Conservation (phyloP, 2,888 invertebrate species). For the Dexiosoma caninum region DNA sequence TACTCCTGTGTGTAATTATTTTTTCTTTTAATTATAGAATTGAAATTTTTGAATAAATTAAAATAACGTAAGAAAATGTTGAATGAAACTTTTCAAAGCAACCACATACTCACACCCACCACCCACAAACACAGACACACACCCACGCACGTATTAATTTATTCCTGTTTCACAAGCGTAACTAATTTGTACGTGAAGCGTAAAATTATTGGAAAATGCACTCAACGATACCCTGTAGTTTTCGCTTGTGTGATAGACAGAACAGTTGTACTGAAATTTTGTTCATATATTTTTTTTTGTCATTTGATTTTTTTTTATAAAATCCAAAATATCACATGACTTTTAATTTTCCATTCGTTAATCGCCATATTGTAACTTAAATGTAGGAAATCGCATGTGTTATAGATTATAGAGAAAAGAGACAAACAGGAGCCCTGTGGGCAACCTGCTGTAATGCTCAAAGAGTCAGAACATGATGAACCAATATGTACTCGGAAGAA, state of each 20-base stretch:
- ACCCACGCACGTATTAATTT: background rate
- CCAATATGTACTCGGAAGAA: too few species aligned
- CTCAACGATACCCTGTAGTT: background rate
- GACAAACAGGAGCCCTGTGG: too few species aligned
- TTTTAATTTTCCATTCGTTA: too few species aligned
- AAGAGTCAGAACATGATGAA: too few species aligned
- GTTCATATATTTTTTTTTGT: too few species aligned
- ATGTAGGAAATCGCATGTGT: too few species aligned
- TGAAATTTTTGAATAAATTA: constrained; percentile 13
- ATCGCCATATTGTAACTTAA: too few species aligned
- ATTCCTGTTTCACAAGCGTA: constrained; percentile 28
- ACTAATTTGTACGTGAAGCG: constrained; percentile 42
- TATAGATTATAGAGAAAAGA: too few species aligned
- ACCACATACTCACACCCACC: background rate
- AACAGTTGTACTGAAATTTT: too few species aligned
- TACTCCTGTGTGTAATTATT: background rate
- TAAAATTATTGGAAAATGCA: constrained; percentile 33
- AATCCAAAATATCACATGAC: too few species aligned
- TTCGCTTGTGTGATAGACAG: background rate
- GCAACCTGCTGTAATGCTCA: too few species aligned
- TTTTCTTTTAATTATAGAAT: background rate
- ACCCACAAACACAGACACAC: background rate
- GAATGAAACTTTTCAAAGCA: background rate
- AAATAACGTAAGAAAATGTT: constrained; percentile 1
- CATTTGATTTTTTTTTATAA: too few species aligned